Conservation (phyloP, 2,888 invertebrate genomes). For the Drosophila neutralis region DNA sequence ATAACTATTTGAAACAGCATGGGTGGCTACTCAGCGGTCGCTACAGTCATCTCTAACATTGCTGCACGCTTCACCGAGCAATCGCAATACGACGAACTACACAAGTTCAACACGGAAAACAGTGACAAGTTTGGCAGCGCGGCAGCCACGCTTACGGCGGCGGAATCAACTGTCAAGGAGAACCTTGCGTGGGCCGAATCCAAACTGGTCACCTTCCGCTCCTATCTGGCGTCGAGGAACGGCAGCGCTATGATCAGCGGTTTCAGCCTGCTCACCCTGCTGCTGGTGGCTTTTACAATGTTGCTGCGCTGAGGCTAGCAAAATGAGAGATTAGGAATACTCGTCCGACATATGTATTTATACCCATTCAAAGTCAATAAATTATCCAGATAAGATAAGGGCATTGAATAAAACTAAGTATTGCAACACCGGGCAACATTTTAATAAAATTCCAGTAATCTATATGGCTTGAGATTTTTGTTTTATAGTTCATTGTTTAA, state of each 20-base stretch:
- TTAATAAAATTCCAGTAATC: constrained; percentile 46
- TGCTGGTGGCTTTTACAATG: constrained; percentile 56
- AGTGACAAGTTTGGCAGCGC: constrained; percentile 76
- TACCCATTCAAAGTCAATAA: constrained; percentile 38
- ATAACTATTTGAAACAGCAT: constrained; percentile 58
- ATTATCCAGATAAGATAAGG: constrained; percentile 45
- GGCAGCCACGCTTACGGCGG: constrained; percentile 62
- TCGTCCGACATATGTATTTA: constrained; percentile 48
- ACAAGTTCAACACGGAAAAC: constrained; percentile 69
- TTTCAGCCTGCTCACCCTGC: constrained; percentile 62
- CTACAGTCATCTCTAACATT: constrained; percentile 80
- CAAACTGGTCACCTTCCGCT: constrained; percentile 67
- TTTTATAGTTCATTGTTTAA: neutral
- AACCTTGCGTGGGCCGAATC: constrained; percentile 82
- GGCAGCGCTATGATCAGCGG: constrained; percentile 60
- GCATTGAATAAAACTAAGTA: constrained; percentile 9
- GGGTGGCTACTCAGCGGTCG: constrained; percentile 79
- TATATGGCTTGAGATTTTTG: constrained; percentile 7
- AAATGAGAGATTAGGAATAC: constrained; percentile 7
- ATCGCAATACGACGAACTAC: constrained; percentile 68
- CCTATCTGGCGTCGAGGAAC: constrained; percentile 61
- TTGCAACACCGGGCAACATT: constrained; percentile 6
- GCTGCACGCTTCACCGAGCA: constrained; percentile 81
- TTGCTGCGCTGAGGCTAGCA: constrained; percentile 53
- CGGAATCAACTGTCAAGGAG: constrained; percentile 72